Evolutionary conservation across 2,113 vertebrate species (phyloP).

Genomic region (Prinia subflava): DNA sequence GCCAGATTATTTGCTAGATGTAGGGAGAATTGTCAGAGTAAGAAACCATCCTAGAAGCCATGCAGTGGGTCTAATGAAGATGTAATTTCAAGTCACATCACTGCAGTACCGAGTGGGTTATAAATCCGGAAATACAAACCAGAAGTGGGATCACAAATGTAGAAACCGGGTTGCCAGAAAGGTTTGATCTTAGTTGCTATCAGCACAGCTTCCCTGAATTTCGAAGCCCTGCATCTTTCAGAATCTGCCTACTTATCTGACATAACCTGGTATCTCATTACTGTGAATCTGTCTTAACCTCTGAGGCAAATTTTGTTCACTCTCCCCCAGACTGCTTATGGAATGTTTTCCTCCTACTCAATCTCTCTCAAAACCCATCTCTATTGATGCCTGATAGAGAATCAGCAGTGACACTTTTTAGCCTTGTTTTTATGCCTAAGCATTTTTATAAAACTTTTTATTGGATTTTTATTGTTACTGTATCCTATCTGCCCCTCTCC

Average conservation of each 20-base stretch:
- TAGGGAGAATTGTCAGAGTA: not conserved
- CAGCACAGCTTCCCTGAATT: not conserved
- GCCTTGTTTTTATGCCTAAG: conserved; percentile 19
- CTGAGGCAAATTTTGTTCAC: conserved; percentile 36
- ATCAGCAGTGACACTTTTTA: conserved; percentile 11
- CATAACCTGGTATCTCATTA: conserved; percentile 5
- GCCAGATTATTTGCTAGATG: not conserved
- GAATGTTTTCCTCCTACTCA: conserved; percentile 24
- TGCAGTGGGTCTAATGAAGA: not conserved
- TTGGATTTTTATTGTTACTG: conserved; percentile 20
- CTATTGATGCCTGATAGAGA: conserved; percentile 16
- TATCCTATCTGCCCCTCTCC: not conserved
- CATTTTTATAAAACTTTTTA: conserved; percentile 27
- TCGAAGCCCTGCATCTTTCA: not conserved
- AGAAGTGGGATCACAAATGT: not conserved
- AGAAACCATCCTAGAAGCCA: not conserved
- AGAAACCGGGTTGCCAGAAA: not conserved
- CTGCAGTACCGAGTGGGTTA: not conserved
- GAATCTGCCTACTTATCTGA: not conserved
- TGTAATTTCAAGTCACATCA: not conserved
- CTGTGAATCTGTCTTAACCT: conserved; percentile 19
- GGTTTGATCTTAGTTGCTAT: not conserved
- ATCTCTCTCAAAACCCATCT: not conserved
- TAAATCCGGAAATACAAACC: not conserved
- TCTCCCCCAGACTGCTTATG: not conserved